These are phyloP conservation scores for Cyprinodon brontotheroides DNA, from an alignment of 2,113 vertebrate genomes.

Conservation along the genomic window DNA sequence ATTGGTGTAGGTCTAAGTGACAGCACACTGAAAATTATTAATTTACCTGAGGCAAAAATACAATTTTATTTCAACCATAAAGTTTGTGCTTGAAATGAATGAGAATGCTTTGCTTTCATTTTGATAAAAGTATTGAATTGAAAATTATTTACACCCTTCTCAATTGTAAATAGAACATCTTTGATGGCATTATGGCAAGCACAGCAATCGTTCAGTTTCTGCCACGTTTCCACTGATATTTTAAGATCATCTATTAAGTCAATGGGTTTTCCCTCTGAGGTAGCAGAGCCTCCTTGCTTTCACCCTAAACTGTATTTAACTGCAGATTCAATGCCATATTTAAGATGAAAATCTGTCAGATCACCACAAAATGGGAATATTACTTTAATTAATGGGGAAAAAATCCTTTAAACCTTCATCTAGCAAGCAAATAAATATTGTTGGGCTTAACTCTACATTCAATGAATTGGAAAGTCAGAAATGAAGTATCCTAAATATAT, in stretches of 20 bases:
- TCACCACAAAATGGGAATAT: no score
- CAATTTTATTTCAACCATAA: background rate
- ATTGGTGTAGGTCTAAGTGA: background rate
- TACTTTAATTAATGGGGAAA: no score
- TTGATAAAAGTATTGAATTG: background rate
- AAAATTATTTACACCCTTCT: background rate
- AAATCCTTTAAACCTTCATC: background rate
- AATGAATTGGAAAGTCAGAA: no score
- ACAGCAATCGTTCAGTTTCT: background rate
- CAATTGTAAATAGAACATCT: background rate
- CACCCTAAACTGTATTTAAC: no score
- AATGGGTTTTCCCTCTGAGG: no score
- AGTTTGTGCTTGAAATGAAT: no score
- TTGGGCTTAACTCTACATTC: background rate
- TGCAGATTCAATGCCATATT: no score
- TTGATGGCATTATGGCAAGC: background rate
- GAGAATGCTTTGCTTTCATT: no score
- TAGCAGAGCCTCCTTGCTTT: no score
- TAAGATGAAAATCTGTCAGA: no score
- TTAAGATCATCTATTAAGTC: no score
- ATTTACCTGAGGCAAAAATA: background rate
- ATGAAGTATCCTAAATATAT: no score
- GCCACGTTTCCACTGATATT: background rate
- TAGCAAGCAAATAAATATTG: background rate
- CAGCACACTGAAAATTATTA: background rate